Percentiles rank a stretch among this genome's conserved stretches.
Evolutionary conservation across 2,113 vertebrate species (phyloP).

Genomic region (Sylvilagus bachmani): DNA sequence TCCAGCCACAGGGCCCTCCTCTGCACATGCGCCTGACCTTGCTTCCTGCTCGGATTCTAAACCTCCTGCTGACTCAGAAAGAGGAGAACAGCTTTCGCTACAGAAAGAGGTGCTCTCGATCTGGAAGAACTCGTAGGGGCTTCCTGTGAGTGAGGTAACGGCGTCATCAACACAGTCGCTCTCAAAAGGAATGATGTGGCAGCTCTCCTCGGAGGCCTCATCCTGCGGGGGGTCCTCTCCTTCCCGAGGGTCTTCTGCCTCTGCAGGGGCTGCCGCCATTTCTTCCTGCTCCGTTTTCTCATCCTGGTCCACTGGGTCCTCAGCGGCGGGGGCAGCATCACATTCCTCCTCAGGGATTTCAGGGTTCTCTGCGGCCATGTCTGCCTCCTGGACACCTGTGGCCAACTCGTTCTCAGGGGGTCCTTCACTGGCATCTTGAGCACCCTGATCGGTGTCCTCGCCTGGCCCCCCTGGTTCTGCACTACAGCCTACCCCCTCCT

Average conservation of each 20-base stretch:
- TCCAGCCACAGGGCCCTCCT: not conserved
- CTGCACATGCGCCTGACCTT: not conserved
- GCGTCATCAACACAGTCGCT: conserved; percentile 75
- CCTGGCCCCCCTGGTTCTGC: conserved; percentile 65
- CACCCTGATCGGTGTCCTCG: not conserved
- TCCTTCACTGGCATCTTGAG: conserved; percentile 26
- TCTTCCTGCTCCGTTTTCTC: conserved; percentile 47
- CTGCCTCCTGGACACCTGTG: not conserved
- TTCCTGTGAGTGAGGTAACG: conserved; percentile 30
- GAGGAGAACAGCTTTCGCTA: conserved; percentile 10
- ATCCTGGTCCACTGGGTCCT: not conserved
- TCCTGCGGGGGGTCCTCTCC: conserved; percentile 72
- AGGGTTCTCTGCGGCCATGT: conserved; percentile 52
- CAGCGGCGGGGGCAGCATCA: conserved; percentile 9
- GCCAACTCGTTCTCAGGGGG: not conserved
- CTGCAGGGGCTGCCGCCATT: conserved; percentile 41
- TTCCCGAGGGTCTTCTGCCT: conserved; percentile 61
- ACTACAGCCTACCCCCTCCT: not conserved
- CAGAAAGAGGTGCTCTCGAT: conserved; percentile 78
- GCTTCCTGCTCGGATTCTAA: conserved; percentile 15
- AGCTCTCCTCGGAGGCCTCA: conserved; percentile 84
- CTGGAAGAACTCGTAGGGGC: conserved; percentile 75
- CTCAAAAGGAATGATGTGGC: conserved; percentile 84
- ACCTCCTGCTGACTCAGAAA: not conserved
- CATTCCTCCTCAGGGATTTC: conserved; percentile 31